Conservation (phyloP, 2,113 vertebrate species). For the Phaethon lepturus region DNA sequence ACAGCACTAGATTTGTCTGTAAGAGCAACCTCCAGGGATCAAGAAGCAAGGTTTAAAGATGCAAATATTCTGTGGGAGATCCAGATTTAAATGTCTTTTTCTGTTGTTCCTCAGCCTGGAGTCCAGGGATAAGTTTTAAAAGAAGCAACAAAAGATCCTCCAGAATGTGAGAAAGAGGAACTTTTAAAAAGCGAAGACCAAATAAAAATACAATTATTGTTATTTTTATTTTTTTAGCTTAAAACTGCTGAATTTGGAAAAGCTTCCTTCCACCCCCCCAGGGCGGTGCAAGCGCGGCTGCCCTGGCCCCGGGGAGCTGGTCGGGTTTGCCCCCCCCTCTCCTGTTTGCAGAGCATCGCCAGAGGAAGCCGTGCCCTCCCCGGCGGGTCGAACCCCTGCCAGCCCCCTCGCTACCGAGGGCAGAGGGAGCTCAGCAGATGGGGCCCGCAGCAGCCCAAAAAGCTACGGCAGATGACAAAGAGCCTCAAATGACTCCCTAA, state of each 20-base stretch:
- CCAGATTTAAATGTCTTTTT: background rate
- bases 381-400: background rate
- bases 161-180: background rate
- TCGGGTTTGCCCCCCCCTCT: accelerated
- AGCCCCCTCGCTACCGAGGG: background rate
- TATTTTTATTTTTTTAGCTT: background rate
- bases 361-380: accelerated
- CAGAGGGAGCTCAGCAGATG: background rate
- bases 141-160: background rate
- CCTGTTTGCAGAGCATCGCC: accelerated
- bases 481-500: background rate
- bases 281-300: background rate
- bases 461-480: background rate
- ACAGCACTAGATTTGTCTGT: background rate
- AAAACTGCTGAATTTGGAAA: background rate
- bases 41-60: slow-evolving; percentile 14
- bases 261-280: background rate
- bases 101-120: background rate
- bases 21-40: background rate
- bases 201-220: background rate
- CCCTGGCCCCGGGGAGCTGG: background rate
- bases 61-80: background rate
- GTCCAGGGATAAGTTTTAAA: background rate
- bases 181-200: background rate
- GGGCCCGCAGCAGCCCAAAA: background rate